Conservation (phyloP, 2,797 vertebrate species). For the Luscinia megarhynchos region DNA sequence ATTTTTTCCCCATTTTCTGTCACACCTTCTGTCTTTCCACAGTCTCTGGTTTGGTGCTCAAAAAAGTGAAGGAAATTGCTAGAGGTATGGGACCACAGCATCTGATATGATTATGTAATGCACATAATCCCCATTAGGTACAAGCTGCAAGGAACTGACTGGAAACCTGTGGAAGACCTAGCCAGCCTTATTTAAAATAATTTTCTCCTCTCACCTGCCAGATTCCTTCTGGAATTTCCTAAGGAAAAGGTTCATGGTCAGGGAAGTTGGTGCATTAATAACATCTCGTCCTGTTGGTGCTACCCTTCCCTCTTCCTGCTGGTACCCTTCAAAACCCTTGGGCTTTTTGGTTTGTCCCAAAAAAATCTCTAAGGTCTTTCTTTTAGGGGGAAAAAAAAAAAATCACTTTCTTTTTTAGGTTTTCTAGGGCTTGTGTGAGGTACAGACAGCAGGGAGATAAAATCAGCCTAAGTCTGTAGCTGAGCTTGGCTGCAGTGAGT, state of each 20-base stretch:
- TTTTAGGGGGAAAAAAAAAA: not conserved
- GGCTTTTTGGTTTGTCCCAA: not conserved
- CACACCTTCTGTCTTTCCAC: not conserved
- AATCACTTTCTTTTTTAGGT: too few relatives aligned
- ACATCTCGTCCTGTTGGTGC: not conserved
- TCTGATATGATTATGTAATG: not conserved
- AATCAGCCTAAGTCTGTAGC: not conserved
- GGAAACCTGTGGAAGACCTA: not conserved
- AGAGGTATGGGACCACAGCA: accelerated
- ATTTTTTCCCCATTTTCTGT: not conserved
- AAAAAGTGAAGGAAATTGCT: not conserved
- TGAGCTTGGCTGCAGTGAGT: constrained; percentile 14
- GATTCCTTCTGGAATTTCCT: not conserved
- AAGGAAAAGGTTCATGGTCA: not conserved
- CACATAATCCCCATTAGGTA: not conserved
- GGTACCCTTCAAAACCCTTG: not conserved
- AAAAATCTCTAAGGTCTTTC: not conserved
- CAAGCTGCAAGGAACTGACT: not conserved
- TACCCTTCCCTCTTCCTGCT: not conserved
- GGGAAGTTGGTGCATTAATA: not conserved
- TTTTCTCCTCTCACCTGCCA: not conserved
- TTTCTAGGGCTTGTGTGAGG: not conserved
- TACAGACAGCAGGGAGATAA: not conserved
- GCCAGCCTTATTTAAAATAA: not conserved
- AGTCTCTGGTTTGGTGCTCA: not conserved